Evolutionary conservation across 2,113 vertebrate species (phyloP).

Genomic region (Capreolus pygargus): DNA sequence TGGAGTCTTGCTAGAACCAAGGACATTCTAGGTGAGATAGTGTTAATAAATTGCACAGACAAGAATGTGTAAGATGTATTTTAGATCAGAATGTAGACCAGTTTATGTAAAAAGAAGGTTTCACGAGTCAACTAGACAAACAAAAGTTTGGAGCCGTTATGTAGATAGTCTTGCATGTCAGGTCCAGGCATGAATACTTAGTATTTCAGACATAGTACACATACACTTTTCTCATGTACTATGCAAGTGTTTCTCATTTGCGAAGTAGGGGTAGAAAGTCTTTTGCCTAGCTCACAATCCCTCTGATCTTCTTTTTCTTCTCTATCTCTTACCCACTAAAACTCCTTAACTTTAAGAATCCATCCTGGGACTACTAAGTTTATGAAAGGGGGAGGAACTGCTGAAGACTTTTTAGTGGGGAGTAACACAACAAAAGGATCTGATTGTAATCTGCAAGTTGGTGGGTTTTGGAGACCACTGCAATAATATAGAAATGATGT

Average conservation of each 20-base stretch:
- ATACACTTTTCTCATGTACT: not conserved
- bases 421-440: not conserved
- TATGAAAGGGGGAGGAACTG: not conserved
- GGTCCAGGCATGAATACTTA: not conserved
- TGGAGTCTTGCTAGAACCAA: not conserved
- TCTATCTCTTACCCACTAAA: not conserved
- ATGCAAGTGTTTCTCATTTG: not conserved
- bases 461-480: not conserved
- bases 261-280: not conserved
- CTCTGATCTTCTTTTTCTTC: not conserved
- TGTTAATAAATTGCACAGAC: not conserved
- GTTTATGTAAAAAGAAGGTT: not conserved
- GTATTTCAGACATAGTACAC: not conserved
- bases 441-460: not conserved
- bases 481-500: not conserved
- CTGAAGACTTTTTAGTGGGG: not conserved
- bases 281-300: not conserved
- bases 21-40: not conserved
- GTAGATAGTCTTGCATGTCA: not conserved
- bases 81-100: not conserved
- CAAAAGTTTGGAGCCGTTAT: not conserved
- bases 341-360: not conserved
- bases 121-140: not conserved
- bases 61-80: not conserved
- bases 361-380: not conserved